Percentiles rank a stretch among this genome's conserved stretches.
phyloP scores from a whole-genome alignment of 2,797 vertebrate species.

The Kryptolebias ocellatus region DNA sequence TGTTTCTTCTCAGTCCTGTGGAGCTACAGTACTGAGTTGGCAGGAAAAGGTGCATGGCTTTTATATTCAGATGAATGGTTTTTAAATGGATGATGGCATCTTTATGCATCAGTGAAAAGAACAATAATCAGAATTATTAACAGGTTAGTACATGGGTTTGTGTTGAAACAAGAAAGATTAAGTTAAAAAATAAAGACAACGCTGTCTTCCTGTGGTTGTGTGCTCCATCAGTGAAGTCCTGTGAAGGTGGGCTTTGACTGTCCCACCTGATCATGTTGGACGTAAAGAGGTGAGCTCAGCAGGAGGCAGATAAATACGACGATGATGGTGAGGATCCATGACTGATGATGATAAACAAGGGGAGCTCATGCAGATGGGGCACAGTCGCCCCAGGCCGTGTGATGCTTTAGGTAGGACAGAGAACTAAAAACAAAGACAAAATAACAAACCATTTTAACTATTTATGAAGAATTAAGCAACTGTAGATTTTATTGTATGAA shows the following conservation, averaged over 20 bases:
- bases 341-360: slow-evolving; percentile 65
- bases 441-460: background rate
- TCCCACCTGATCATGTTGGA: slow-evolving; percentile 47
- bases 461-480: background rate
- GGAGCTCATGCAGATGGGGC: slow-evolving; percentile 83
- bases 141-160: slow-evolving; percentile 24
- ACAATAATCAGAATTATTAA: slow-evolving; percentile 20
- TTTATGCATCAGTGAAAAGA: slow-evolving; percentile 19
- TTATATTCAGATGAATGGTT: slow-evolving; percentile 62
- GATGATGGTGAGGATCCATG: slow-evolving; percentile 80
- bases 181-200: slow-evolving; percentile 21
- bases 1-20: slow-evolving; percentile 39
- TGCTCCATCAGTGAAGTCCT: slow-evolving; percentile 76
- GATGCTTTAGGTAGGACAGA: slow-evolving; percentile 89
- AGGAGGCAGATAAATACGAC: slow-evolving; percentile 77
- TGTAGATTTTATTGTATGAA: background rate
- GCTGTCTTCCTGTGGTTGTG: slow-evolving; percentile 59
- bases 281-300: slow-evolving; percentile 77
- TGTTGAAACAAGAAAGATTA: slow-evolving; percentile 9
- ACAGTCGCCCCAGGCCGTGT: slow-evolving; percentile 40
- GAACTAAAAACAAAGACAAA: slow-evolving; percentile 72
- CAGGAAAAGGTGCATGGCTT: slow-evolving; percentile 77
- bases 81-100: slow-evolving; percentile 36
- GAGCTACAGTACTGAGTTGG: slow-evolving; percentile 75
- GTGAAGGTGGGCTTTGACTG: slow-evolving; percentile 25